Conservation (phyloP, 2,797 vertebrate species). For the Liparis tanakae region DNA sequence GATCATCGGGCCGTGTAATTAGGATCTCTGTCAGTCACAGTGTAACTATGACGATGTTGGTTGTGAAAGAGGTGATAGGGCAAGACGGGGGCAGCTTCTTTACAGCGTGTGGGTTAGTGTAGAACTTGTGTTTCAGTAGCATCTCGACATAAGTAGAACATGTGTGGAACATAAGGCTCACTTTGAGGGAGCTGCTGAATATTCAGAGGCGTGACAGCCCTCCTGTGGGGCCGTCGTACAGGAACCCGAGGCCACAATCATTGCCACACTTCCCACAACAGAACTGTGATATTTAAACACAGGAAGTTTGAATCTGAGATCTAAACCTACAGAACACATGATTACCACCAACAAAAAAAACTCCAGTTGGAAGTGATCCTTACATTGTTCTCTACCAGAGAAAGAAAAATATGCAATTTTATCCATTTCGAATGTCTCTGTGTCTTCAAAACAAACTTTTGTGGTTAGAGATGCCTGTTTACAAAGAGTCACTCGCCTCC, state of each 20-base stretch:
- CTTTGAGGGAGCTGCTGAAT: slow-evolving; percentile 92
- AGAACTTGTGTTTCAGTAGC: slow-evolving; percentile 16
- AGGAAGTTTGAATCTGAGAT: background rate
- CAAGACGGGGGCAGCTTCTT: slow-evolving; percentile 38
- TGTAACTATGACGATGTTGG: slow-evolving; percentile 28
- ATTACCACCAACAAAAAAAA: too few species aligned
- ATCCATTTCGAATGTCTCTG: slow-evolving; percentile 43
- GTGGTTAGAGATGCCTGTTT: slow-evolving; percentile 1
- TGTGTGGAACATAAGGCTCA: slow-evolving; percentile 39
- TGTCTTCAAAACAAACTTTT: background rate
- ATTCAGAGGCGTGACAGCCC: slow-evolving; percentile 94
- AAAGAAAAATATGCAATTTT: slow-evolving; percentile 87
- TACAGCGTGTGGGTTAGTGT: slow-evolving; percentile 26
- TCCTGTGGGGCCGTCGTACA: slow-evolving; percentile 85
- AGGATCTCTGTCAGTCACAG: slow-evolving; percentile 25
- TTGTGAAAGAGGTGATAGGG: slow-evolving; percentile 32
- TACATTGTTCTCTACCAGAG: slow-evolving; percentile 81
- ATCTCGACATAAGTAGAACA: background rate
- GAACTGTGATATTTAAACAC: slow-evolving; percentile 77
- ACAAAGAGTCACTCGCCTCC: background rate
- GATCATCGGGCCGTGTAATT: slow-evolving; percentile 8
- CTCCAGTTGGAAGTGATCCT: slow-evolving; percentile 79
- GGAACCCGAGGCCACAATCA: slow-evolving; percentile 89
- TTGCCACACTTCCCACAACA: slow-evolving; percentile 91
- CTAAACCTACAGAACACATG: too few species aligned